A percentile compares a stretch with the other conserved stretches of the same genome.
These are phyloP conservation scores for Mergus octosetaceus DNA, from an alignment of 2,797 vertebrate species.

Conservation along the genomic window DNA sequence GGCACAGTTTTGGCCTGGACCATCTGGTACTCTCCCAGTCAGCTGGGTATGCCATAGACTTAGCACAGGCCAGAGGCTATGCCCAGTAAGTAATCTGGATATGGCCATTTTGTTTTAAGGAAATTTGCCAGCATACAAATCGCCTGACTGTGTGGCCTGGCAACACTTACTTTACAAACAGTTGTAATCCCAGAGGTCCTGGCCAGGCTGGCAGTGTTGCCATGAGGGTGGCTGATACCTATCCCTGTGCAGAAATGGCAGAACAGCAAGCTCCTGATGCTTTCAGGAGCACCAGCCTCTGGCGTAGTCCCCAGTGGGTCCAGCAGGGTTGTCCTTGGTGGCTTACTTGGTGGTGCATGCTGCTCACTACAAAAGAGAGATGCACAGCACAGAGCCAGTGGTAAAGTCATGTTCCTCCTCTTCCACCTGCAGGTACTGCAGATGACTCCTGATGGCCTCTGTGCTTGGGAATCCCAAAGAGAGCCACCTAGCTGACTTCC, in stretches of 20 bases:
- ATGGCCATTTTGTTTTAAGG: background rate
- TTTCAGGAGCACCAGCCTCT: background rate
- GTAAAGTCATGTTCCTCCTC: background rate
- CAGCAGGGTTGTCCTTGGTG: background rate
- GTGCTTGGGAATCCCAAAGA: background rate
- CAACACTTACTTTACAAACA: background rate
- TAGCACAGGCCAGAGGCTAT: background rate
- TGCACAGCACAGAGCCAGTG: background rate
- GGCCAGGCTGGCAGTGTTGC: background rate
- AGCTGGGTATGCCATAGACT: background rate
- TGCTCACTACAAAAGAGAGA: background rate
- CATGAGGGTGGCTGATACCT: background rate
- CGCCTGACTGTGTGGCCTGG: background rate
- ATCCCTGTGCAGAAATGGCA: background rate
- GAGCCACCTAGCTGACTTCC: background rate
- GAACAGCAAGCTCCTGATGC: accelerated
- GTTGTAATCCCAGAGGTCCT: background rate
- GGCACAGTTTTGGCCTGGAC: background rate
- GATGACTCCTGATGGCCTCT: background rate
- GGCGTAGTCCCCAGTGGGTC: background rate
- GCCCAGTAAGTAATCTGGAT: background rate
- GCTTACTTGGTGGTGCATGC: accelerated
- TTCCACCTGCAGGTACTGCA: background rate
- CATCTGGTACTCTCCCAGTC: background rate
- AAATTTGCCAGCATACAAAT: background rate